Evolutionary conservation across 2,888 invertebrate genomes (phyloP).

Genomic region (Marasmarcha lunaedactyla): DNA sequence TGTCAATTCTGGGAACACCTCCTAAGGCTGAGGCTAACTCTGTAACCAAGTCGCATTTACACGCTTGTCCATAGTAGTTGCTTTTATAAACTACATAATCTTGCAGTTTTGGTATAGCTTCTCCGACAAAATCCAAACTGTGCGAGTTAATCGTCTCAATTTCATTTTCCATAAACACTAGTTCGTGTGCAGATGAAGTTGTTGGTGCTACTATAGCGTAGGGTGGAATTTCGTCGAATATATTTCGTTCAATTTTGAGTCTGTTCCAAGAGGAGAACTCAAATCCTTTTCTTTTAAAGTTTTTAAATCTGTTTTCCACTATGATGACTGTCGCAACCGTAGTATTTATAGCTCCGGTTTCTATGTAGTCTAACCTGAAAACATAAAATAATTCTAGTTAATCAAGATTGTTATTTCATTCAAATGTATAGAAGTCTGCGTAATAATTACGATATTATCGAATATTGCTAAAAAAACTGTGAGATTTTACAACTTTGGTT

Average conservation of each 20-base stretch:
- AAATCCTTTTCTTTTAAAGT: conserved; percentile 70
- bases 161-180: conserved; percentile 59
- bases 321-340: conserved; percentile 73
- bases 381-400: conserved; percentile 12
- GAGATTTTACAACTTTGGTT: too few relatives aligned
- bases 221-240: conserved; percentile 69
- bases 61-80: conserved; percentile 74
- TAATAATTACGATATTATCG: too few relatives aligned
- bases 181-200: conserved; percentile 65
- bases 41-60: conserved; percentile 72
- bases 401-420: too few relatives aligned
- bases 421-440: too few relatives aligned
- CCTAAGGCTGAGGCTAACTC: neutral
- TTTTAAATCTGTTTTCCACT: conserved; percentile 71
- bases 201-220: conserved; percentile 63
- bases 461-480: too few relatives aligned
- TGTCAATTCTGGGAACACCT: neutral
- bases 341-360: conserved; percentile 73
- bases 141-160: conserved; percentile 49
- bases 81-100: conserved; percentile 61
- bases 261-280: conserved; percentile 75
- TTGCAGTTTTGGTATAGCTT: conserved; percentile 47
- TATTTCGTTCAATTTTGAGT: conserved; percentile 73
- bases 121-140: conserved; percentile 72
- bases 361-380: conserved; percentile 73